Percentiles rank a stretch among this genome's conserved stretches.
These are phyloP conservation scores for Pseudomyrmex flavicornis DNA, from an alignment of 1,140 invertebrate genomes.

Conservation along the genomic window DNA sequence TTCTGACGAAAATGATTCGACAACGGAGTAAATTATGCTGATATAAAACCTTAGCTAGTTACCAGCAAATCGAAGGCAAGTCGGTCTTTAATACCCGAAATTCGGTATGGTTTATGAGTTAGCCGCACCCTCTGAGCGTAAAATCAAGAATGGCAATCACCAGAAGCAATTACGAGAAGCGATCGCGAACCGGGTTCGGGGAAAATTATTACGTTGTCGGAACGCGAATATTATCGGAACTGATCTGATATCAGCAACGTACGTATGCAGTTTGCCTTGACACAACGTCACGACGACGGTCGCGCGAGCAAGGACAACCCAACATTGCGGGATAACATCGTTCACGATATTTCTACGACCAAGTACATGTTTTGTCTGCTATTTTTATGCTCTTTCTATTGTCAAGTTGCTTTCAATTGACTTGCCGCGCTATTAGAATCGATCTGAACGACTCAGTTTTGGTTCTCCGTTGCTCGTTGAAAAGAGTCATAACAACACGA, in stretches of 20 bases:
- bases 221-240: slow-evolving; percentile 53
- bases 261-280: slow-evolving; percentile 74
- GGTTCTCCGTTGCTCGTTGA: slow-evolving; percentile 46
- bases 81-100: slow-evolving; percentile 4
- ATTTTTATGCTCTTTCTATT: slow-evolving; percentile 69
- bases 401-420: slow-evolving; percentile 65
- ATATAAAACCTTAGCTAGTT: too few species aligned
- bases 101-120: slow-evolving; percentile 7
- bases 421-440: slow-evolving; percentile 59
- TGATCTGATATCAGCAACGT: slow-evolving; percentile 65
- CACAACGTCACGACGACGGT: slow-evolving; percentile 69
- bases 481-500: slow-evolving; percentile 27
- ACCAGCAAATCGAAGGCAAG: neutral
- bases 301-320: slow-evolving; percentile 72
- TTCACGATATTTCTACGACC: slow-evolving; percentile 69
- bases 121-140: slow-evolving; percentile 9
- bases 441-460: slow-evolving; percentile 49
- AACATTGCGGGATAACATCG: slow-evolving; percentile 73
- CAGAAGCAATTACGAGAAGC: neutral
- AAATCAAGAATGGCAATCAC: neutral
- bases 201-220: slow-evolving; percentile 62
- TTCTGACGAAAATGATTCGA: too few species aligned
- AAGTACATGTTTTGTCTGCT: slow-evolving; percentile 68
- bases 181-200: neutral
- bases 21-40: too few species aligned